Conservation (phyloP, 2,113 vertebrate genomes). For the Percopsis transmontana region DNA sequence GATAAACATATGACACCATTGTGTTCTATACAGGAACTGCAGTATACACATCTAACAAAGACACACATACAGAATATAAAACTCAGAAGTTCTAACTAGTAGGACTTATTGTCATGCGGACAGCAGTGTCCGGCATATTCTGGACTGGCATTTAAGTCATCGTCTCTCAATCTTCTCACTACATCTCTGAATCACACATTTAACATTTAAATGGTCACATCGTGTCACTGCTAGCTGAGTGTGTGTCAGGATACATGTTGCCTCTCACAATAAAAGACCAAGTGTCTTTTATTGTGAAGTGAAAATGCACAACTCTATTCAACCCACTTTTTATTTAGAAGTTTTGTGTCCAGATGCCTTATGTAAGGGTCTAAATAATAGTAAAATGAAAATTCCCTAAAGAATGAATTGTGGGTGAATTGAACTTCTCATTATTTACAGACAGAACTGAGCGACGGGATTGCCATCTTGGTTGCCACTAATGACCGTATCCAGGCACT, state of each 20-base stretch:
- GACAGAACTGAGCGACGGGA: constrained; percentile 86
- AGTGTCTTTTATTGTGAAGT: no score
- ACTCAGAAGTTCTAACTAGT: neutral
- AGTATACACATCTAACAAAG: neutral
- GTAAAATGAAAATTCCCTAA: no score
- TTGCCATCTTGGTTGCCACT: constrained; percentile 84
- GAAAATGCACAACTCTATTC: no score
- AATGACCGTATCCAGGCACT: constrained; percentile 88
- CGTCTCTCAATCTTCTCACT: constrained; percentile 49
- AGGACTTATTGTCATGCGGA: constrained; percentile 38
- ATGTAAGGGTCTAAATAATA: no score
- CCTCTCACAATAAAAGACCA: no score
- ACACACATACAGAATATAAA: no score
- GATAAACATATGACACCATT: constrained; percentile 7
- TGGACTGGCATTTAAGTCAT: constrained; percentile 64
- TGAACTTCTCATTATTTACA: constrained; percentile 59
- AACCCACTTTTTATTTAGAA: no score
- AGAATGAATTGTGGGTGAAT: neutral
- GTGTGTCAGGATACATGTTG: no score
- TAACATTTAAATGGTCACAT: constrained; percentile 58
- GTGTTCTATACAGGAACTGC: no score
- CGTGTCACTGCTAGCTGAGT: no score
- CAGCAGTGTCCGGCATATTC: constrained; percentile 19
- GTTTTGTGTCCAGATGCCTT: no score
- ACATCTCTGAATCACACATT: constrained; percentile 69